phyloP scores from a whole-genome alignment of 2,797 vertebrate species.

The Threskiornis aethiopicus region DNA sequence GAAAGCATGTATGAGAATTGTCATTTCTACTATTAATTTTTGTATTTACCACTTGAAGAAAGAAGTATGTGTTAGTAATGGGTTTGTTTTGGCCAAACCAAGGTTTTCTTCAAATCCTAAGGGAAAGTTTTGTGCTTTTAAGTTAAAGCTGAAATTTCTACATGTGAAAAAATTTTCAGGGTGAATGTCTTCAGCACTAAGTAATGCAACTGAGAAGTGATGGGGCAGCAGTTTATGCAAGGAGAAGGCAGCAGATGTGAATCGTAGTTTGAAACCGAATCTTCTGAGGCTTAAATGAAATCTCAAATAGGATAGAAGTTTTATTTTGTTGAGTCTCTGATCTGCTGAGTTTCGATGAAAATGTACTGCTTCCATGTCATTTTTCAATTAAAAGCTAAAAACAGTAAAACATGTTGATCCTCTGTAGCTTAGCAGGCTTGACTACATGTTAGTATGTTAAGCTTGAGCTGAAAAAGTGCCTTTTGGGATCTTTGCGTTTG shows the following conservation, averaged over 20 bases:
- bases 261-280: neutral
- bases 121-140: neutral
- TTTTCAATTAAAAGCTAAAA: slow-evolving; percentile 30
- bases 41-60: neutral
- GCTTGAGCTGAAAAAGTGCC: neutral
- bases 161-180: neutral
- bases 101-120: neutral
- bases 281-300: neutral
- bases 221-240: neutral
- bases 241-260: neutral
- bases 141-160: slow-evolving; percentile 4
- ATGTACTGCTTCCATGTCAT: neutral
- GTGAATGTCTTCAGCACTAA: neutral
- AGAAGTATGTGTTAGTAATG: neutral
- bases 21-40: neutral
- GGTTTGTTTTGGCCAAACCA: neutral
- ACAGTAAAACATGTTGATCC: neutral
- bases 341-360: neutral
- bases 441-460: neutral
- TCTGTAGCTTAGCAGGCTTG: neutral
- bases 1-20: neutral
- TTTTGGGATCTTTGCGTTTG: neutral
- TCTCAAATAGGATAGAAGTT: neutral
- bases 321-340: neutral
- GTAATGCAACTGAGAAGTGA: neutral